A percentile compares a stretch with the other conserved stretches of the same genome.
phyloP scores from a whole-genome alignment of 2,888 invertebrate genomes.

The Thera britannica region DNA sequence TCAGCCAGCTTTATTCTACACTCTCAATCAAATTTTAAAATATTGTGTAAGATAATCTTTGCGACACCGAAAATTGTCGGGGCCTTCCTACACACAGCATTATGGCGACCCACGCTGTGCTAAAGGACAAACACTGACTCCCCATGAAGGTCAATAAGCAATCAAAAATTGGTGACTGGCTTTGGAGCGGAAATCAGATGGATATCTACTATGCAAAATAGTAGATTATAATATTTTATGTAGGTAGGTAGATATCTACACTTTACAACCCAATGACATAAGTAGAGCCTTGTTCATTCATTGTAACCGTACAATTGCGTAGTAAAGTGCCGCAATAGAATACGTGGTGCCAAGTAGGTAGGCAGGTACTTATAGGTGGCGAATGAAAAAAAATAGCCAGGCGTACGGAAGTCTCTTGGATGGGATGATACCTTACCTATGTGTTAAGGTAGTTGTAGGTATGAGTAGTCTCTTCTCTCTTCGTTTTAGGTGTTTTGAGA shows the following conservation, averaged over 20 bases:
- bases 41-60: constrained; percentile 45
- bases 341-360: not conserved
- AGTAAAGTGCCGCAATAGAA: constrained; percentile 44
- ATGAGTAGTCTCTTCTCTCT: too few relatives aligned
- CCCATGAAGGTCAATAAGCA: constrained; percentile 74
- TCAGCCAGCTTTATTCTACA: not conserved
- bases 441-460: too few relatives aligned
- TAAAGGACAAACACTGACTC: constrained; percentile 54
- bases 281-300: constrained; percentile 74
- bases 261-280: constrained; percentile 58
- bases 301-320: constrained; percentile 66
- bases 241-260: constrained; percentile 1
- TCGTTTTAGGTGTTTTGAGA: too few relatives aligned
- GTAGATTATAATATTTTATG: constrained; percentile 7
- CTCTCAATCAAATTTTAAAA: constrained; percentile 2
- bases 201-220: constrained; percentile 31
- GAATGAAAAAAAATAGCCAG: too few relatives aligned
- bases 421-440: too few relatives aligned
- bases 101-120: constrained; percentile 61
- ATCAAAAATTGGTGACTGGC: constrained; percentile 52
- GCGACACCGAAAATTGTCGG: constrained; percentile 58
- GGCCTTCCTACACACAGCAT: constrained; percentile 51
- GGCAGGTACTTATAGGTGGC: too few relatives aligned
- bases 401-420: too few relatives aligned
- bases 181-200: constrained; percentile 77